phyloP scores from a whole-genome alignment of 2,113 vertebrate species.

The Baryphthengus martii region DNA sequence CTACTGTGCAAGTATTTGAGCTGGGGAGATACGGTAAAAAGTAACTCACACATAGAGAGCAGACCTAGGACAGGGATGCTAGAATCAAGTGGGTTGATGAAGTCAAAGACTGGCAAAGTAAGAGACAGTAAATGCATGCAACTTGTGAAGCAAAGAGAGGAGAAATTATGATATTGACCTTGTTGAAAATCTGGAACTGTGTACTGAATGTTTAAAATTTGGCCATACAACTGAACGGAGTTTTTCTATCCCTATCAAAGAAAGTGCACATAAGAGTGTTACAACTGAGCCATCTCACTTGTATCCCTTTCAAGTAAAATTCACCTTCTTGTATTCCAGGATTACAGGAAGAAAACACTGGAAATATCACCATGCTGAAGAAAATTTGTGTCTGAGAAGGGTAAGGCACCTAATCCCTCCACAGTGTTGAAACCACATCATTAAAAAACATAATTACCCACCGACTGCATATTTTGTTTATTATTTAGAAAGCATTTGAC shows the following conservation, averaged over 20 bases:
- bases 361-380: neutral
- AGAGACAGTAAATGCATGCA: neutral
- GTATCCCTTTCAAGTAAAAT: neutral
- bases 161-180: neutral
- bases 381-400: neutral
- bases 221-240: neutral
- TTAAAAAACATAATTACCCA: neutral
- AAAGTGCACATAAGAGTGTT: neutral
- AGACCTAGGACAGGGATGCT: neutral
- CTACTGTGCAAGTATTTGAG: neutral
- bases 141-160: neutral
- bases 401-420: neutral
- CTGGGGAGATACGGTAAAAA: neutral
- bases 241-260: neutral
- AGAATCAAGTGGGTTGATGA: neutral
- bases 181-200: neutral
- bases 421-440: neutral
- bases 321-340: neutral
- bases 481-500: neutral
- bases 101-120: neutral
- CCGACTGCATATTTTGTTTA: neutral
- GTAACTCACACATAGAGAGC: neutral
- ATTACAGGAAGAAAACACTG: neutral
- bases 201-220: neutral
- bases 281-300: neutral